Evolutionary conservation across 1,140 invertebrate genomes (phyloP), one percentile per base, ranked within the genome.

Genomic region (Pseudomyrmex dendroicus): DNA sequence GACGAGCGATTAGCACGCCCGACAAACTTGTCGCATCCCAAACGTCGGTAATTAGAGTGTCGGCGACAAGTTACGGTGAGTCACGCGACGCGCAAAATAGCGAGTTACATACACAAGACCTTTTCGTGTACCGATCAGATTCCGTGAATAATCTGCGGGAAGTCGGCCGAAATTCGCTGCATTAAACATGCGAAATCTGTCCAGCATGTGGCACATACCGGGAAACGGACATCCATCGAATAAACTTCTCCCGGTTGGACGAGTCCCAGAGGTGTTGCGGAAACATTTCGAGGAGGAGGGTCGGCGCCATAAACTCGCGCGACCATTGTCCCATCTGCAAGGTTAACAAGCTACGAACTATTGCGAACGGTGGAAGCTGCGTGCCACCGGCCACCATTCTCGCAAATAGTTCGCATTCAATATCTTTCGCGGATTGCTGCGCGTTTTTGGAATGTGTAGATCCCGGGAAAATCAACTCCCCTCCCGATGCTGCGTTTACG

Each of bases 341-440:
- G 35, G 46, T 80, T 72, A 72, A 80, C 76, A 70, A 80, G 66
- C 54, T 57, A 35, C 66, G 17, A 80, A 80, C 66, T 72, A 80
- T 59, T 17, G 56, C 66, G 15, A 10, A 13, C 8, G 1, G 12
- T 35, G 4, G 20, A 17, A 35, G 59, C 4, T 35, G 54, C 76
- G 54, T 48, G 44, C 44, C 74, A n/a, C 35, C 13, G 63, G 25
- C 12, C 74, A 77, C 13, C 35, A 50, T 56, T 35, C 35, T 52
- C 46, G 13, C 64, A 44, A 68, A 78, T 78, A 68, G 74, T 78
- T 78, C 52, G 52, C 54, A 72, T 80, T 59, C 76, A 56, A 59
- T 59, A 59, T 59, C 20, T 59, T 70, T 70, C n/a, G 46, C 13
- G 17, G 62, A 10, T 35, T 25, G 12, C 20, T 17, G 54, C 15